Base-by-base conservation (phyloP, 35 echinoderm and acorn worm genomes). In the Holothuria glaberrima region DNA sequence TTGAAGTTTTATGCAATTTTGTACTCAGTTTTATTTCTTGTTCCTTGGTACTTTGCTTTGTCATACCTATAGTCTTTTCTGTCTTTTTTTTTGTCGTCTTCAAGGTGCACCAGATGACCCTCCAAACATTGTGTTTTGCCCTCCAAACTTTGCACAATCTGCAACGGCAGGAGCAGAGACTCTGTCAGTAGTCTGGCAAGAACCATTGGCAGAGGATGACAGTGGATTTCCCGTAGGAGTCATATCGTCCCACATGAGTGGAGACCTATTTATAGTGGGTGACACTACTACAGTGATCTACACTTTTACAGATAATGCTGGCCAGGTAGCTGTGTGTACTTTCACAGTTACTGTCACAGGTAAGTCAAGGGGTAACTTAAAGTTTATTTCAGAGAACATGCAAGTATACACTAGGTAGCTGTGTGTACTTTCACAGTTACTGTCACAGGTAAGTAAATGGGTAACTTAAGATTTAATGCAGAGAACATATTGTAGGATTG, bases 241-340 rank as follows among this genome's bases (percentile, higher is more conserved):
- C 0, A 63, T 61, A 12, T 5, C 80, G 2, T 84, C 80, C 32
- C 22, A 28, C 26, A 84, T 31, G 58, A 20, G 46, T 0, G 80
- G 80, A 21, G 80, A 84, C 21, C 30, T 61, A 2, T 84, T 84
- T 33, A 19, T 63, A 9, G 80, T 84, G 26, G 80, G 57, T 5
- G 14, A 4, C 5, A 31, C 56, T 17, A 13, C 80, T 21, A 56
- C 56, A 9, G 30, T 84, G 12, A 84, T 84, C 17, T 84, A 84
- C 57, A 84, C 80, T 6, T 84, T 84, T 26, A 84, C 26, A 56
- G 80, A 84, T 30, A 61, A 84, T 61, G 80, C 80, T 31, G 80
- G 80, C 26, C 80, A 84, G 29, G 58, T 46, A 17, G 61, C 80
- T 18, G 80, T 84, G 46, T 84, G 80, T n/a, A 48, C 58, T 1